Conservation (phyloP, 2,113 vertebrate species). For the Notothenia rossii region DNA sequence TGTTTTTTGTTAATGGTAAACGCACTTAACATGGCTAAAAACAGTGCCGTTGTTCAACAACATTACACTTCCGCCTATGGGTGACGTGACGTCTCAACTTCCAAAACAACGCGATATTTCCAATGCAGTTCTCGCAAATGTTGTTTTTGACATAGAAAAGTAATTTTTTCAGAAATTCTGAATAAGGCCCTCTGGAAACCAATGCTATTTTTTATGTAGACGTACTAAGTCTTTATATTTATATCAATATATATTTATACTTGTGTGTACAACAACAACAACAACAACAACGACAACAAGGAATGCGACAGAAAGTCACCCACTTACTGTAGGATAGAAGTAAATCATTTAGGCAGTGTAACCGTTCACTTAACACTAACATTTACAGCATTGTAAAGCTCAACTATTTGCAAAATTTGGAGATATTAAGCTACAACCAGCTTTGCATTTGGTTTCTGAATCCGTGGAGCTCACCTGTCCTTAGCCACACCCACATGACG, state of each 20-base stretch:
- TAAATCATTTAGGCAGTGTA: not conserved
- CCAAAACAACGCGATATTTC: constrained; percentile 55
- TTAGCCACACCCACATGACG: constrained; percentile 32
- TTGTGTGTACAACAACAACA: too few species aligned
- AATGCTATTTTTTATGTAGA: not conserved
- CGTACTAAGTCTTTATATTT: not conserved
- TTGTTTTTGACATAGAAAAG: not conserved
- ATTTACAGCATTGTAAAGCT: not conserved
- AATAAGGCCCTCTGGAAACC: not conserved
- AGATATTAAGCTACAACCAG: too few species aligned
- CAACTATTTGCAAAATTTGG: not conserved
- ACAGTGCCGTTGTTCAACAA: not conserved
- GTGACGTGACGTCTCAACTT: constrained; percentile 35
- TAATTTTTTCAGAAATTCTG: not conserved
- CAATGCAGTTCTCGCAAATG: not conserved
- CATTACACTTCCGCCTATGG: constrained; percentile 34
- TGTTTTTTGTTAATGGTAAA: not conserved
- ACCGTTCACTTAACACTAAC: not conserved
- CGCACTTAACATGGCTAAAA: not conserved
- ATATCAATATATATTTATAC: not conserved
- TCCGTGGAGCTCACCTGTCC: constrained; percentile 13
- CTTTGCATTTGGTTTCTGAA: too few species aligned
- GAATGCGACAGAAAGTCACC: not conserved
- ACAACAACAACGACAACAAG: not conserved
- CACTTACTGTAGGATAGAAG: too few species aligned